Evolutionary conservation across 2,888 invertebrate genomes (phyloP), one percentile per base, ranked within the genome.

Genomic region (Escarpia spicata): DNA sequence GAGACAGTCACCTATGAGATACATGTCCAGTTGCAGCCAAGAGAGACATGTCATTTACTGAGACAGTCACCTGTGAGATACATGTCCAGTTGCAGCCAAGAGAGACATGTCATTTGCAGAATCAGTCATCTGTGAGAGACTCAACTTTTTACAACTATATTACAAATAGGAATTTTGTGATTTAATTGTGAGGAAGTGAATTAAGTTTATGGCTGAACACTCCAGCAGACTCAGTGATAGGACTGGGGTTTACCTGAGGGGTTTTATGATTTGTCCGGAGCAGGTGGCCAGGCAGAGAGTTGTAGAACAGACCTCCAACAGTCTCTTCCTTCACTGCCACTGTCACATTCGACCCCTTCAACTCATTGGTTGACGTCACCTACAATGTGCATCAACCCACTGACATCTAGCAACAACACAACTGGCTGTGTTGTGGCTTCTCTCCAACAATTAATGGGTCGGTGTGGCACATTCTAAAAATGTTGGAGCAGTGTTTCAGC

Each of bases 251-350:
- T 75, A 95, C 95, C 95, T 95, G 95, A 43, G 95, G 95, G 52
- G 44, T 91, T 8, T 92, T 91, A 92, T 95, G 94, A 3, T 92
- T 91, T 15, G 95, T 95, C 15, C 93, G 91, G 43, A 95, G 93
- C 94, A 95, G 93, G 93, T 95, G 95, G 0, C 95, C 95, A 2
- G 94, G 94, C 19, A 96, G 95, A 3, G 95, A 95, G n/a, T 94
- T 93, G 45, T 94, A 94, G 92, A 94, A 94, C 15, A 95, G n/a
- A 90, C 95, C 94, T 0, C 95, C 96, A 92, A 95, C 94, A 75
- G 75, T 75, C 75, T 75, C 75, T 75, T 75, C 26, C 75, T 75
- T 75, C 75, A 75, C 75, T 75, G 75, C 75, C n/a, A 75, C 75
- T 26, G 75, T 75, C 75, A 75, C 75, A 75, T 75, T 75, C 26